These are phyloP conservation scores for Pseudolycoriella hygida DNA, from an alignment of 2,888 invertebrate species.

Conservation along the genomic window DNA sequence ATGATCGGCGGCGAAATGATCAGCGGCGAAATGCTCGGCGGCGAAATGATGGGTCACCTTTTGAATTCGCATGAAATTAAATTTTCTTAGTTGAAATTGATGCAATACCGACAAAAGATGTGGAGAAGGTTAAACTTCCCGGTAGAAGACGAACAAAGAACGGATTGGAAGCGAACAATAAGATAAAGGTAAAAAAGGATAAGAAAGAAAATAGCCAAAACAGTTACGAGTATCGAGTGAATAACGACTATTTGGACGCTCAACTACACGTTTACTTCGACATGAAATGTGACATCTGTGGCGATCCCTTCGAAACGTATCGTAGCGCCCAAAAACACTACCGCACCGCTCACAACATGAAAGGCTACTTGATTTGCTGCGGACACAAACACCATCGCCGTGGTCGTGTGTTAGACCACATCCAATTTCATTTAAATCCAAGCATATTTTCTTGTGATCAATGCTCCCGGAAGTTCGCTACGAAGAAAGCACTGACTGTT, in stretches of 20 bases:
- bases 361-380: conserved; percentile 23
- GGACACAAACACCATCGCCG: conserved; percentile 24
- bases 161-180: too few species aligned
- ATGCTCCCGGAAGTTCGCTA: conserved; percentile 3
- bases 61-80: too few species aligned
- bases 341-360: conserved; percentile 18
- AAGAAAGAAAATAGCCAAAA: too few species aligned
- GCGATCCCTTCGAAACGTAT: conserved; percentile 17
- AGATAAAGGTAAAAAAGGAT: too few species aligned
- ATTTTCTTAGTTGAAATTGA: too few species aligned
- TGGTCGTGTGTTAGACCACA: conserved; percentile 23
- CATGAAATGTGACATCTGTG: conserved; percentile 22
- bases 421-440: conserved; percentile 24
- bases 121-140: too few species aligned
- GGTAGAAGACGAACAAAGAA: too few species aligned
- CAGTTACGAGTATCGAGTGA: too few species aligned
- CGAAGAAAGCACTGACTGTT: conserved; percentile 22
- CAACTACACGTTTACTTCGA: conserved; percentile 23
- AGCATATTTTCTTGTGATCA: conserved; percentile 14
- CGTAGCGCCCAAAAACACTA: conserved; percentile 22
- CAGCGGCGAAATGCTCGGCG: too few species aligned
- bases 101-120: too few species aligned
- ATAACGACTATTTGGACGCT: conserved; percentile 13
- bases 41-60: too few species aligned
- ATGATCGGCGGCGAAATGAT: too few species aligned